Evolutionary conservation across 2,888 invertebrate genomes (phyloP).

Genomic region (Heliconius hortense): DNA sequence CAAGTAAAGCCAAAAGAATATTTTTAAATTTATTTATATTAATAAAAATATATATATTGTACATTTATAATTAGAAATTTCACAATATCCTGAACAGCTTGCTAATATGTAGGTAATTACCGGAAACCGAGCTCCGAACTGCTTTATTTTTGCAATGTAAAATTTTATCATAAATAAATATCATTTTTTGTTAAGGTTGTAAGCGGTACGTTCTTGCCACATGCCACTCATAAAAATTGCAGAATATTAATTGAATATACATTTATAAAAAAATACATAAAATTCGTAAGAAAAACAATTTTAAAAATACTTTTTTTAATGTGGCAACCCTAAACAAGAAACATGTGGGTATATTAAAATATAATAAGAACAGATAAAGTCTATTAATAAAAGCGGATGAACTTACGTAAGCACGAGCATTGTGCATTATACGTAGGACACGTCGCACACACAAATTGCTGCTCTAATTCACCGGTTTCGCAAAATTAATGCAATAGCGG

Average conservation of each 20-base stretch:
- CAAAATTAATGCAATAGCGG: conserved; percentile 69
- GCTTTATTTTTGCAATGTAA: conserved; percentile 15
- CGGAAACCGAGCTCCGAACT: not conserved
- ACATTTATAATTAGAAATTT: conserved; percentile 20
- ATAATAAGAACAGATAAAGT: conserved; percentile 19
- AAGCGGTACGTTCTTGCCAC: not conserved
- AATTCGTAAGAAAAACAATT: not conserved
- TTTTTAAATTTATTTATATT: not conserved
- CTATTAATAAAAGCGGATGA: conserved; percentile 40
- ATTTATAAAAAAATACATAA: not conserved
- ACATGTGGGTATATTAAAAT: not conserved
- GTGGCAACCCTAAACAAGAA: not conserved
- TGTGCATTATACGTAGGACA: conserved; percentile 65
- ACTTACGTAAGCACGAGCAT: conserved; percentile 53
- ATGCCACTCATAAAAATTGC: not conserved
- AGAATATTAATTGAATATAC: not conserved
- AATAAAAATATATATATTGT: not conserved
- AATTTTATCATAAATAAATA: not conserved
- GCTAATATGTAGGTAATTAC: conserved; percentile 22
- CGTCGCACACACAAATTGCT: conserved; percentile 73
- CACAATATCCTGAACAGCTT: conserved; percentile 31
- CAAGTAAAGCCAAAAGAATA: not conserved
- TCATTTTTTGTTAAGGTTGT: conserved; percentile 7
- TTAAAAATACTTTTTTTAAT: not conserved
- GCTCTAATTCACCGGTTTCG: conserved; percentile 78